Base-by-base conservation (phyloP, 2,797 vertebrate species). In the Sebastes glaucus region DNA sequence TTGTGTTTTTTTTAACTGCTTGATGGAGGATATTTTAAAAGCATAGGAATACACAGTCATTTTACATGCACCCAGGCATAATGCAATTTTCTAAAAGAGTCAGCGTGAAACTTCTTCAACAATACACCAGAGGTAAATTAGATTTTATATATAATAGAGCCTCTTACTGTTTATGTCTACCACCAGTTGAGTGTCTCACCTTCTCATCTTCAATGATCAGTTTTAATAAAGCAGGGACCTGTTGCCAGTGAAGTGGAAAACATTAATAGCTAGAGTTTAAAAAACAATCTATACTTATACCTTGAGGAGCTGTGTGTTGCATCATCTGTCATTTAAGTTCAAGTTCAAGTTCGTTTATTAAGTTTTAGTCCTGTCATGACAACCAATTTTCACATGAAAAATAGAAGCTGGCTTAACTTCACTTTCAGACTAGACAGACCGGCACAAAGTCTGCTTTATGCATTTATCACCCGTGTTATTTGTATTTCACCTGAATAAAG, bases 171-270 rank as follows among this genome's bases (percentile, higher is more conserved):
- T 67, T 46, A 22, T 64, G 49, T 81, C 18, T 69, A 32, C 8
- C 28, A 63, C 49, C n/a, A 22, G 60, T 55, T 69, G 33, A 80
- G 53, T 35, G 30, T 49, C 59, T 78, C 25, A 78, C 49, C 71
- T 80, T 55, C 9, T 64, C 11, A 49, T 80, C 20, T 33, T 65
- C 62, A 57, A 3, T 60, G 20, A 81, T 71, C 59, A 25, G 5
- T 83, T 89, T 71, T 57, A 74, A 71, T 87, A 82, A 87, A 83
- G 25, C 27, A 61, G 30, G 18, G 4, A 67, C 62, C 20, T 78
- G 62, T 57, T 71, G 25, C 28, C 66, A 62, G 32, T 46, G 67
- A 87, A 78, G 52, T 66, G 33, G 66, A 76, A 85, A 71, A 76
- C 30, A 5, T 42, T 25, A 67, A 77, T 42, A 38, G 28, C 25